A percentile compares a stretch with the other conserved stretches of the same genome.
phyloP scores from a whole-genome alignment of 2,888 invertebrate genomes.

The Germaria angustata region DNA sequence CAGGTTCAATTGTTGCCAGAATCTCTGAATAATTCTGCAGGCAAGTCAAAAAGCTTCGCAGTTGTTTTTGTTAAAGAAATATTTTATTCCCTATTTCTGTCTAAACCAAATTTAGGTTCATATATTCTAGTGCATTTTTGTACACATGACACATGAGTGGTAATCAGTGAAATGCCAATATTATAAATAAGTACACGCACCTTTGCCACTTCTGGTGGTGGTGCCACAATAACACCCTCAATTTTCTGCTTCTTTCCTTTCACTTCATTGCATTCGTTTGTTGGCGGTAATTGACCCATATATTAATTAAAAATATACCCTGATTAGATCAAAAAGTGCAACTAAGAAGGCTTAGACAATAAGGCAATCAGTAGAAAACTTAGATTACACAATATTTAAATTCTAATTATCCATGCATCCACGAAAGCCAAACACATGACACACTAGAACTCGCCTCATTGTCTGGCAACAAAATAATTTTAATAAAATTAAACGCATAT shows the following conservation, averaged over 20 bases:
- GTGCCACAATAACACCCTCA: not conserved
- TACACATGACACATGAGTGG: no score
- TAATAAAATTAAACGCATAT: no score
- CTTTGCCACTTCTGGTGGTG: no score
- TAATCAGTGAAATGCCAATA: no score
- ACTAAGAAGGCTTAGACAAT: conserved; percentile 12
- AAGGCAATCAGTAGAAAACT: conserved; percentile 22
- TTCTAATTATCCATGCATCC: conserved; percentile 26
- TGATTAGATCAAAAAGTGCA: conserved; percentile 39
- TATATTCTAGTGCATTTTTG: no score
- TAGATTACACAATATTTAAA: conserved; percentile 36
- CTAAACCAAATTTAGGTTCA: no score
- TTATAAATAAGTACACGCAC: no score
- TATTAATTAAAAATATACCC: not conserved
- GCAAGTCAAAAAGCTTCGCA: no score
- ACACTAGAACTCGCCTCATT: conserved; percentile 36
- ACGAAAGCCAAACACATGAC: not conserved
- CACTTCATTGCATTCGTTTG: not conserved
- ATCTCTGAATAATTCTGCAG: no score
- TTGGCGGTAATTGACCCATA: conserved; percentile 26
- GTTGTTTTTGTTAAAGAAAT: no score
- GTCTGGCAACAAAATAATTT: conserved; percentile 26
- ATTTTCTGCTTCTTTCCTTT: not conserved
- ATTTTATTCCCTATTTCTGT: no score
- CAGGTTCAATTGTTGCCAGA: no score